Percentiles rank a stretch among this genome's conserved stretches.
phyloP scores from a whole-genome alignment of 2,888 invertebrate genomes.

The Fragum fragum region DNA sequence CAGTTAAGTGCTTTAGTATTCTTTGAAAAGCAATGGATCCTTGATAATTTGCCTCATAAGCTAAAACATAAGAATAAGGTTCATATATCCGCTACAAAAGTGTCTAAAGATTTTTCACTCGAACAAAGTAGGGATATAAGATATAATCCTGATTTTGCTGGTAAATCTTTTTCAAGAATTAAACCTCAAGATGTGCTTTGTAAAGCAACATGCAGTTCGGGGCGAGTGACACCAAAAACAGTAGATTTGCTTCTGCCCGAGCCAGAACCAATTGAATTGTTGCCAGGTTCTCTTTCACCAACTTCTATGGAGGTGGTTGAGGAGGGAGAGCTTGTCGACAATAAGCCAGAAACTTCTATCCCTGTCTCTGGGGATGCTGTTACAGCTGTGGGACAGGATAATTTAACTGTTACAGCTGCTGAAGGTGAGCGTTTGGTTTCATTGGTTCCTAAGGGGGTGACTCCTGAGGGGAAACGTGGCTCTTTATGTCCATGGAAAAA shows the following conservation, averaged over 20 bases:
- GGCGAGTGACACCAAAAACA: too few species aligned
- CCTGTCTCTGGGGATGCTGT: too few species aligned
- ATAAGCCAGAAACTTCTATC: not conserved
- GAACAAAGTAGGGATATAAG: too few species aligned
- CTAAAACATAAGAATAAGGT: too few species aligned
- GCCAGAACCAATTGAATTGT: not conserved
- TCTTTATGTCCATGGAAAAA: not conserved
- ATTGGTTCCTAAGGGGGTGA: not conserved
- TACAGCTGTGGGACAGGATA: too few species aligned
- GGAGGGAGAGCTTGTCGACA: not conserved
- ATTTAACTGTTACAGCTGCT: not conserved
- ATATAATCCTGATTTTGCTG: not conserved
- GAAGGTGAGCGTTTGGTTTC: not conserved
- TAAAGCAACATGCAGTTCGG: not conserved
- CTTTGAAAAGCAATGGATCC: too few species aligned
- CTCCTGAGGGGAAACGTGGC: not conserved
- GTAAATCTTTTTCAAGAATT: not conserved
- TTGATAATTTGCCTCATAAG: too few species aligned
- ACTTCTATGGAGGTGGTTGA: not conserved
- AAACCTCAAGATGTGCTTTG: not conserved
- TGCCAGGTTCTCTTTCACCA: not conserved
- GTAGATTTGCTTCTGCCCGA: too few species aligned
- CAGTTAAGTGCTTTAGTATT: too few species aligned
- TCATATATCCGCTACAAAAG: too few species aligned
- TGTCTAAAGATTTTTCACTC: too few species aligned